Conservation (phyloP, 2,888 invertebrate genomes). For the Steinernema carpocapsae region DNA sequence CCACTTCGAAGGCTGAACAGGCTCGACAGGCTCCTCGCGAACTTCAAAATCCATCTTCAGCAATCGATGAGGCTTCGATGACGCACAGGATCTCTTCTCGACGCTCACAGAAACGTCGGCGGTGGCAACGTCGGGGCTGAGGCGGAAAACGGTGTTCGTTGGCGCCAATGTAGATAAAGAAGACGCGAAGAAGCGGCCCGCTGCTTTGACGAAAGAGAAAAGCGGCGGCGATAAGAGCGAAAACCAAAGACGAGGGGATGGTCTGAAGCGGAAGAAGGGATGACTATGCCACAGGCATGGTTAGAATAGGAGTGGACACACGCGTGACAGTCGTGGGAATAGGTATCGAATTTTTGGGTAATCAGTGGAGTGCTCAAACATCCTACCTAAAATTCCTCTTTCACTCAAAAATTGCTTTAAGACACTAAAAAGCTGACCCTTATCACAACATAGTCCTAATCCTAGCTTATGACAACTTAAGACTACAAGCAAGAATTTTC, state of each 20-base stretch:
- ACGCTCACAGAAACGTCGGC: too few relatives aligned
- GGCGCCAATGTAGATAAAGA: background rate
- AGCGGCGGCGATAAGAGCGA: background rate
- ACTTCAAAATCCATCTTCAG: background rate
- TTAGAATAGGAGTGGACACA: background rate
- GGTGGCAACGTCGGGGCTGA: too few relatives aligned
- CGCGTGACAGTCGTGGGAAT: too few relatives aligned
- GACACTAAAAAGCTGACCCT: too few relatives aligned
- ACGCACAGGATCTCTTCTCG: background rate
- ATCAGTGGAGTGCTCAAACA: too few relatives aligned
- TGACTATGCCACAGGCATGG: slow-evolving; percentile 3
- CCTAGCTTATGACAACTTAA: too few relatives aligned
- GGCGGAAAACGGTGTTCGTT: background rate
- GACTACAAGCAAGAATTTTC: too few relatives aligned
- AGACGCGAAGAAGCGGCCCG: background rate
- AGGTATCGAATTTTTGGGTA: too few relatives aligned
- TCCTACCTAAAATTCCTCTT: too few relatives aligned
- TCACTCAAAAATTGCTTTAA: too few relatives aligned
- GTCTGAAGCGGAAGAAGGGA: background rate
- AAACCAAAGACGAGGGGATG: background rate
- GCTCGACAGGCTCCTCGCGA: background rate
- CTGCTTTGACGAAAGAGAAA: background rate
- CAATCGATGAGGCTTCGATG: background rate
- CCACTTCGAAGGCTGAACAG: too few relatives aligned
- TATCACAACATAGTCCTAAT: too few relatives aligned